Conservation (phyloP, 1,140 invertebrate genomes). For the Nasonia vitripennis region DNA sequence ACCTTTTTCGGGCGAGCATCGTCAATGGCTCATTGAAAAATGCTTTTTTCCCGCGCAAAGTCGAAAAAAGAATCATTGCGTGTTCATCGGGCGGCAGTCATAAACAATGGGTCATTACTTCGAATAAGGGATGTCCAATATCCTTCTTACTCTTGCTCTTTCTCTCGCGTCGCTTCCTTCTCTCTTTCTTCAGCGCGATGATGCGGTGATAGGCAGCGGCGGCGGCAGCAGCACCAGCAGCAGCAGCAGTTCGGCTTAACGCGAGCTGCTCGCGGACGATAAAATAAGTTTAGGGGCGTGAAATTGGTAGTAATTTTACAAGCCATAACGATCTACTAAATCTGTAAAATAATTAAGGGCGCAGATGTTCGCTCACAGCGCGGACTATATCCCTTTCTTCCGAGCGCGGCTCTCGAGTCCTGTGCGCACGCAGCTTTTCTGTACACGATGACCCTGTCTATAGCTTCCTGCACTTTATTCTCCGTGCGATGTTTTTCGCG, state of each 20-base stretch:
- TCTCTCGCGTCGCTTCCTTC: conserved; percentile 24
- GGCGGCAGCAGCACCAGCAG: conserved; percentile 9
- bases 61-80: conserved; percentile 50
- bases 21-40: conserved; percentile 44
- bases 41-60: conserved; percentile 36
- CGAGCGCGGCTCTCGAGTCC: background rate
- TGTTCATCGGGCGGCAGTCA: conserved; percentile 66
- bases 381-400: conserved; percentile 21
- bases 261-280: conserved; percentile 57
- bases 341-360: conserved; percentile 76
- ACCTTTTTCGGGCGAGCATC: conserved; percentile 13
- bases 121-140: conserved; percentile 68
- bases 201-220: conserved; percentile 63
- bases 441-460: background rate
- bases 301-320: conserved; percentile 76
- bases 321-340: conserved; percentile 76
- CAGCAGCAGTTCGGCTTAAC: conserved; percentile 48
- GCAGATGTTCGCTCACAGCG: conserved; percentile 69
- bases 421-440: background rate
- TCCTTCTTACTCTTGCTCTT: conserved; percentile 58
- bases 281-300: conserved; percentile 74
- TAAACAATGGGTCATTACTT: conserved; percentile 74
- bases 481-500: background rate
- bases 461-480: background rate
- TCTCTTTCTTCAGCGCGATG: conserved; percentile 52